Evolutionary conservation across 2,797 vertebrate species (phyloP).

Genomic region (Urosaurus nigricauda): DNA sequence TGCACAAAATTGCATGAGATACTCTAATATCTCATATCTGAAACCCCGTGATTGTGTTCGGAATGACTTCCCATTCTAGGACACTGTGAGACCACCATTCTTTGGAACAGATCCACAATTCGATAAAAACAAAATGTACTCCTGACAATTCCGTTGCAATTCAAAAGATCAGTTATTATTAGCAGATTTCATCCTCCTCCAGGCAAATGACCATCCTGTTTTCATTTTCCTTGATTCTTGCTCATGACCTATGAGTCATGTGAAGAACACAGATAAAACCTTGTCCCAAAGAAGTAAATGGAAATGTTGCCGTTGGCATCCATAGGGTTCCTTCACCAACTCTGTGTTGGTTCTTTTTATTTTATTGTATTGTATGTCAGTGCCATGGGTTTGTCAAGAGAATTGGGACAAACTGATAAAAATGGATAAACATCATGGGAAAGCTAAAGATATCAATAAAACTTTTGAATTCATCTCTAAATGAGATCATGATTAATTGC

Average conservation of each 20-base stretch:
- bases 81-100: no score
- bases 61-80: no score
- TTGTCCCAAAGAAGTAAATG: background rate
- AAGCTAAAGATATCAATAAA: background rate
- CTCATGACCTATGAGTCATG: slow-evolving; percentile 26
- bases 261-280: slow-evolving; percentile 20
- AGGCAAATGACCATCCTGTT: background rate
- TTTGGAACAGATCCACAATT: accelerated
- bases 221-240: slow-evolving; percentile 3
- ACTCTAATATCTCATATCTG: no score
- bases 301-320: background rate
- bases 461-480: slow-evolving; percentile 34
- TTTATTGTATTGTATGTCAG: background rate
- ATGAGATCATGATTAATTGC: slow-evolving; percentile 42
- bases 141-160: slow-evolving; percentile 5
- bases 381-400: background rate
- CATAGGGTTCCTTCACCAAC: background rate
- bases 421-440: background rate
- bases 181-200: background rate
- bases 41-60: no score
- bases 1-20: no score
- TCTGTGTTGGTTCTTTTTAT: background rate
- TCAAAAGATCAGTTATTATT: background rate
- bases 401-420: background rate
- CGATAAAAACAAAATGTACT: slow-evolving; percentile 27